Base-by-base conservation (phyloP, 2,113 vertebrate genomes). In the Zosterops pallidus region DNA sequence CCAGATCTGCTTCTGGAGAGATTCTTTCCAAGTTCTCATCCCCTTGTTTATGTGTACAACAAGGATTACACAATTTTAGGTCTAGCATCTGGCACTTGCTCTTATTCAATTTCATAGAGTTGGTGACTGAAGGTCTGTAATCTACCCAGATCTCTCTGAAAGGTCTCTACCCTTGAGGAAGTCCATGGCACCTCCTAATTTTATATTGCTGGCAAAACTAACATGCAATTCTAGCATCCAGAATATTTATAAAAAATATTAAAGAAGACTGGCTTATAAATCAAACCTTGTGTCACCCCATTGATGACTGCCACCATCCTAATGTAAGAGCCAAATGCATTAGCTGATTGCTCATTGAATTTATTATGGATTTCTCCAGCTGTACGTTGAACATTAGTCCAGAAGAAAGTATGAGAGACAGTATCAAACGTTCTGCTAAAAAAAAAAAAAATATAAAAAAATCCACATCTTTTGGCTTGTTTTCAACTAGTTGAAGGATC, bases 41-140 rank as follows among this genome's bases (percentile, higher is more conserved):
- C 11, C 6, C 5, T 3, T 18, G 1, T 47, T 57, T 46, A 3
- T 52, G 11, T 2, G 6, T 41, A 14, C 4, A 41, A 24, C 6
- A 46, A 50, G 5, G 12, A 60, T 33, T n/a, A 44, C 9, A 12
- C 5, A 2, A 1, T 62, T 31, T 26, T 17, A 68, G 7, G 6
- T 50, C 12, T 6, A 62, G 6, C 26, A 68, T 29, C 19, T 11
- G 9, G 8, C 3, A 46, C 10, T 69, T 69, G 5, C 6, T 77
- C 14, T 68, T 37, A 21, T 6, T 77, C 21, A 62, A 6, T 39
- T 86, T 49, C 17, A 18, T 8, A 14, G 7, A 24, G 11, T 22
- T 49, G 13, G 7, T 63, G 4, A 21, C 25, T 31, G 29, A 22
- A 49, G 11, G 9, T 49, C 44, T 64, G 6, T 49, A 42, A 15